Base-by-base conservation (phyloP, 2,888 invertebrate genomes). In the Myopa tessellatipennis region DNA sequence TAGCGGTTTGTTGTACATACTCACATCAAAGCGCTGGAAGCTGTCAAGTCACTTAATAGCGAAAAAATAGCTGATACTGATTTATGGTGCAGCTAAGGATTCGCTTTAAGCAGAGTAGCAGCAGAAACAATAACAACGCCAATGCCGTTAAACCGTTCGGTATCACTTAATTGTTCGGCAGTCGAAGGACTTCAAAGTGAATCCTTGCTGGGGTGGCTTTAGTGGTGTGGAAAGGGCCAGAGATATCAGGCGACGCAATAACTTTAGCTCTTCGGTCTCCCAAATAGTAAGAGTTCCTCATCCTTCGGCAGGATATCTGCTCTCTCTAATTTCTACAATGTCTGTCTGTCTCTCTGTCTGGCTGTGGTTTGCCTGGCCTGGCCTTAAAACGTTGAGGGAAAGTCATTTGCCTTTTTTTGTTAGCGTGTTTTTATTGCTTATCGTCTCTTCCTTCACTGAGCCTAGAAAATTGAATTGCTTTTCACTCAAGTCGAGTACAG, bases 391-490 rank as follows among this genome's bases (percentile, higher is more conserved):
- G 8, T 16, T 16, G 16, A 55, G 52, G 38, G 71, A 52, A 55
- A 71, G 55, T 55, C 5, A 71, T 71, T 36, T 36, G 38, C 8
- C 58, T 60, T 5, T 18, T 16, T n/a, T 18, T 73, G 40, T 63
- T 18, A 14, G 38, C 38, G 58, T 34, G 38, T 61, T 71, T 58
- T 71, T 38, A 16, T 36, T 73, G 26, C 8, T 18, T 69, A 50
- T 50, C 40, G 52, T 10, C 36, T 34, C 65, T 52, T 68, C 7
- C 6, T 6, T 38, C 61, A 69, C 50, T 55, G 63, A 77, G 77
- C 60, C 74, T 70, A 74, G 74, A 52, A 79, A 79, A 79, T 79
- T 77, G 77, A 79, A 79, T 79, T 79, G 77, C 77, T 40, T 61
- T 50, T 70, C 76, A 70, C 70, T 79, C 70, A 71, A 77, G 74